A percentile compares a stretch with the other conserved stretches of the same genome.
Evolutionary conservation across 2,797 vertebrate genomes (phyloP).

Genomic region (Benthosema pterotum): DNA sequence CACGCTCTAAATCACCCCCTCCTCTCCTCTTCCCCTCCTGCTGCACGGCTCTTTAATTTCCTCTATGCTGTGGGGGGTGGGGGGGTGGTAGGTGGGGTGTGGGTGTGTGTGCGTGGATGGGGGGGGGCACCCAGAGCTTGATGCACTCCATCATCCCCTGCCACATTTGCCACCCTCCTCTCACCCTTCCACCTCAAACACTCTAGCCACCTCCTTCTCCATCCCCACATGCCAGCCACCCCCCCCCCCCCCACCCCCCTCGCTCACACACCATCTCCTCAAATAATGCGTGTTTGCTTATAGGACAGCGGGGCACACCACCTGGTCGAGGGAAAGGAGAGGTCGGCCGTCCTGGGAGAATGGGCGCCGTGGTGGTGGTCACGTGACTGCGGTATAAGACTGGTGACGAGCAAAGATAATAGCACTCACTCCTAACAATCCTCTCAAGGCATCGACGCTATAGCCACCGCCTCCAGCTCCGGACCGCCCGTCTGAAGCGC

Average conservation of each 20-base stretch:
- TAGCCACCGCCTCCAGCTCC: conserved; percentile 15
- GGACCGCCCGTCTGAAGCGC: conserved; percentile 35
- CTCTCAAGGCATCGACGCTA: conserved; percentile 33
- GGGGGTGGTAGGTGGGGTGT: conserved; percentile 47
- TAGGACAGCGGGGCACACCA: conserved; percentile 50
- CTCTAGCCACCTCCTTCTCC: conserved; percentile 29
- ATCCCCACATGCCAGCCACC: conserved; percentile 25
- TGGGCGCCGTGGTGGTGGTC: conserved; percentile 10
- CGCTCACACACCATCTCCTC: conserved; percentile 16
- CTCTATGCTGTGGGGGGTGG: conserved; percentile 77
- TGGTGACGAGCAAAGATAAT: not conserved
- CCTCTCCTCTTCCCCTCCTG: conserved; percentile 71
- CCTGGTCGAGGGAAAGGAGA: conserved; percentile 50
- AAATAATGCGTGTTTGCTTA: conserved; percentile 34
- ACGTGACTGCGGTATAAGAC: conserved; percentile 17
- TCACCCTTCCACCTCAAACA: conserved; percentile 52
- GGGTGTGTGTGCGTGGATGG: conserved; percentile 33
- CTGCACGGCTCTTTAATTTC: conserved; percentile 84
- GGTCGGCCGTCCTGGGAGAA: conserved; percentile 47
- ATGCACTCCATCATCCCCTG: conserved; percentile 79
- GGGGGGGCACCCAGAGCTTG: conserved; percentile 54
- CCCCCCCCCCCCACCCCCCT: conserved; percentile 1
- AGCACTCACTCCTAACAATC: not conserved
- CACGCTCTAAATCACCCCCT: conserved; percentile 79
- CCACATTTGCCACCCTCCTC: conserved; percentile 61